phyloP scores from a whole-genome alignment of 2,888 invertebrate species.

The Eristalis arbustorum region DNA sequence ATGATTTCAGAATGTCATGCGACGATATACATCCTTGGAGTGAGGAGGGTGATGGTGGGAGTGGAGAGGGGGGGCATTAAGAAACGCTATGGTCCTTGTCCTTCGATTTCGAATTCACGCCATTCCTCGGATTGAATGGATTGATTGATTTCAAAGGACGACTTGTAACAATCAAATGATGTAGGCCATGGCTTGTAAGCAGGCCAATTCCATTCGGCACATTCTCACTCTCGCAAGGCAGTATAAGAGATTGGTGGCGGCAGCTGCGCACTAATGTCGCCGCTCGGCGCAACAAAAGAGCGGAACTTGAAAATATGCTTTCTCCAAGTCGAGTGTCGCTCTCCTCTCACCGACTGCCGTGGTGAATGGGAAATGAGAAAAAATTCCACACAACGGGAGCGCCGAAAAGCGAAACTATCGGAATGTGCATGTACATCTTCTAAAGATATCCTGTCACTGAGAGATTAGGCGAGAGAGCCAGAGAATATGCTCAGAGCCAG shows the following conservation, averaged over 20 bases:
- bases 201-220: background rate
- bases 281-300: slow-evolving; percentile 16
- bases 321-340: too few relatives aligned
- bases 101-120: background rate
- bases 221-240: background rate
- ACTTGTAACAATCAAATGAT: background rate
- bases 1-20: background rate
- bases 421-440: slow-evolving; percentile 48
- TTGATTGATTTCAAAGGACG: background rate
- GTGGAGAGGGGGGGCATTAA: background rate
- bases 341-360: slow-evolving; percentile 50
- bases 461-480: slow-evolving; percentile 50
- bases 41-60: too few relatives aligned
- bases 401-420: slow-evolving; percentile 63
- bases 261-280: slow-evolving; percentile 26
- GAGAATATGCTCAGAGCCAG: slow-evolving; percentile 54
- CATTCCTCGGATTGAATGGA: background rate
- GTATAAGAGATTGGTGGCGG: slow-evolving; percentile 60
- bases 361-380: slow-evolving; percentile 40
- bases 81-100: background rate
- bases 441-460: slow-evolving; percentile 42
- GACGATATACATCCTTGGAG: background rate
- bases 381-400: slow-evolving; percentile 7
- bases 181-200: slow-evolving; percentile 3
- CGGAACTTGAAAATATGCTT: slow-evolving; percentile 58